Evolutionary conservation across 2,113 vertebrate species (phyloP), one percentile per base, ranked within the genome.

Genomic region (Syngnathus scovelli): DNA sequence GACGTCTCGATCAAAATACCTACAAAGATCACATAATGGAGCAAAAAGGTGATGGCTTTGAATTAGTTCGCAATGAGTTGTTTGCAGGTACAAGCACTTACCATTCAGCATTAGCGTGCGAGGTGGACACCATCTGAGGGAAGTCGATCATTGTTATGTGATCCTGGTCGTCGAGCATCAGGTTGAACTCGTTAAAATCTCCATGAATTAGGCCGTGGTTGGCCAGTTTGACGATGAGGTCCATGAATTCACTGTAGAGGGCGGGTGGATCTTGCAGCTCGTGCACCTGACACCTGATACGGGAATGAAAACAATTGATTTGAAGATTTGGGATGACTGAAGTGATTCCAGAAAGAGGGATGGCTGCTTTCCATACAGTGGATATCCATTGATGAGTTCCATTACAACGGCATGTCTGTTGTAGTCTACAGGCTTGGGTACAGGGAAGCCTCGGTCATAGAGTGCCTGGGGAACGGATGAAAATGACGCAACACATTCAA

Each of bases 161-260:
- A 80, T 98, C 96, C 7, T 93, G 88, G 76, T 93, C 90, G 75
- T 98, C 94, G 72, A 99, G 62, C 90, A 99, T 93, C 6, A 99
- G 90, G 87, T 99, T 99, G 84, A 98, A 99, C 87, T 99, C 96
- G 69, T 98, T 99, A 78, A 99, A 99, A 85, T 99, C 97, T 68
- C 96, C 95, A 36, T 99, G 97, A 86, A 99, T 98, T 72, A 99
- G 87, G 23, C 97, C 96, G 10, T 99, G 92, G 89, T 91, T 96
- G 59, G 91, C 97, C 80, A 99, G 92, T 85, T 92, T 98, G 61
- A 98, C 93, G 68, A 98, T 94, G 51, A 99, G 90, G 67, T 98
- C 95, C 97, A 99, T 99, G 75, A 96, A 89, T 81, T 98, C 96
- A 76, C 87, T 94, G 89, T 98, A 99, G 23, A 98, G 75, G 1